Evolutionary conservation across 1,140 invertebrate species (phyloP), one percentile per base, ranked within the genome.

Genomic region (Tetramorium simillimum): DNA sequence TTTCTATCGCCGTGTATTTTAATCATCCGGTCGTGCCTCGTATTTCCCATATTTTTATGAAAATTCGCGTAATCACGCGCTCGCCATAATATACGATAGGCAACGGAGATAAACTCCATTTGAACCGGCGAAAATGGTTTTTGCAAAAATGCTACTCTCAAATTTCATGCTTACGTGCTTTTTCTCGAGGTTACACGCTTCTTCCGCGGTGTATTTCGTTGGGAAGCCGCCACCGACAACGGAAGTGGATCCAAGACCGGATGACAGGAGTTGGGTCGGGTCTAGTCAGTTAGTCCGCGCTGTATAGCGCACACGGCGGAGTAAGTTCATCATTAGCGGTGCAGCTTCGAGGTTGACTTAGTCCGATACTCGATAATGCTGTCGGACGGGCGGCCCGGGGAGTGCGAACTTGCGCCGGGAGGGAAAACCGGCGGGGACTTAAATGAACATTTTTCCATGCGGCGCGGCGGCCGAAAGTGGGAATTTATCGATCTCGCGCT

Each of bases 361-460:
- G 53, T 49, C 43, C 80, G 80, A 84, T 84, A 84, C 53, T 84
- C 80, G 70, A 84, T 84, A 84, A 84, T 53, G 53, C 14, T 60
- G 56, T 75, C n/a, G 51, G 51, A 82, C 51, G 51, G 49, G 49
- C 24, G 24, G 43, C 24, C 18, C 24, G 76, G 33, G 33, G 60
- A 63, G 28, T 53, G 69, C 56, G 53, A 70, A 81, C 80, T 82
- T 72, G 2, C 37, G 2, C 37, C 24, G 67, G 33, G 3, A 49
- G 65, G 65, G n/a, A 58, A 21, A 46, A 70, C 33, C 49, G 46
- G 46, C 46, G 69, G 18, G 18, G 18, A 49, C 67, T 75, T 84
- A 75, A 84, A 84, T 73, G 69, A 73, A 84, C 69, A 84, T 75
- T 84, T 82, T 84, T 84, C 43, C n/a, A 18, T 60, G 80, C 7